A percentile compares a stretch with the other conserved stretches of the same genome.
phyloP scores from a whole-genome alignment of 2,888 invertebrate species.

The Automeris io region DNA sequence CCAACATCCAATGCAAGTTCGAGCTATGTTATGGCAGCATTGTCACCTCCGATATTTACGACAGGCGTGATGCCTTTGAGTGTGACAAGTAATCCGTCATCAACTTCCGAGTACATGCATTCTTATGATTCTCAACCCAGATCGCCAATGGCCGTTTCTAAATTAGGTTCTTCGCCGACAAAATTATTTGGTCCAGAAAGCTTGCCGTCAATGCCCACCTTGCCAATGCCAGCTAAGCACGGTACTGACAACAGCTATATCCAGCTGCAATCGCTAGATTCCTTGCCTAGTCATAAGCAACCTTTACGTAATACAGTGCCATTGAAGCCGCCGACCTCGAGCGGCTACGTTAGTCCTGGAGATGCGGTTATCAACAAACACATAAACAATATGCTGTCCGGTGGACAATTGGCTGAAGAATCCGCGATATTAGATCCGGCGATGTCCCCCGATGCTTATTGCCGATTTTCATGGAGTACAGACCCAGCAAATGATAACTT shows the following conservation, averaged over 20 bases:
- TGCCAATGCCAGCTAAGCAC: conserved; percentile 53
- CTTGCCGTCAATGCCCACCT: conserved; percentile 64
- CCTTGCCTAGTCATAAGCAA: conserved; percentile 61
- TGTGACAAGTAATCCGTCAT: conserved; percentile 33
- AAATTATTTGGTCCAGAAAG: conserved; percentile 58
- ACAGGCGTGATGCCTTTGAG: conserved; percentile 40
- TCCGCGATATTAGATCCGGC: conserved; percentile 63
- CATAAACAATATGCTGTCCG: conserved; percentile 55
- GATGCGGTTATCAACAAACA: conserved; percentile 67
- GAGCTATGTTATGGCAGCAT: conserved; percentile 65
- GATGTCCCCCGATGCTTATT: conserved; percentile 71
- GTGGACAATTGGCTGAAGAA: conserved; percentile 51
- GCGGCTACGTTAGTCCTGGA: conserved; percentile 60
- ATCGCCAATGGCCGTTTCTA: conserved; percentile 51
- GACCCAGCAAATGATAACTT: conserved; percentile 68
- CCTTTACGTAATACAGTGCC: conserved; percentile 44
- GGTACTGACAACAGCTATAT: conserved; percentile 60
- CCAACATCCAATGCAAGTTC: conserved; percentile 45
- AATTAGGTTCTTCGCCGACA: conserved; percentile 45
- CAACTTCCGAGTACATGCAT: conserved; percentile 57
- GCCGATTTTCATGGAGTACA: conserved; percentile 71
- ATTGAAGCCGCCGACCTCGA: conserved; percentile 45
- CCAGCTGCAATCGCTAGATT: conserved; percentile 61
- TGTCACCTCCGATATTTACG: conserved; percentile 58
- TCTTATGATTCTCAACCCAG: conserved; percentile 53